phyloP scores from a whole-genome alignment of 2,797 vertebrate genomes.

The Poecilia picta region DNA sequence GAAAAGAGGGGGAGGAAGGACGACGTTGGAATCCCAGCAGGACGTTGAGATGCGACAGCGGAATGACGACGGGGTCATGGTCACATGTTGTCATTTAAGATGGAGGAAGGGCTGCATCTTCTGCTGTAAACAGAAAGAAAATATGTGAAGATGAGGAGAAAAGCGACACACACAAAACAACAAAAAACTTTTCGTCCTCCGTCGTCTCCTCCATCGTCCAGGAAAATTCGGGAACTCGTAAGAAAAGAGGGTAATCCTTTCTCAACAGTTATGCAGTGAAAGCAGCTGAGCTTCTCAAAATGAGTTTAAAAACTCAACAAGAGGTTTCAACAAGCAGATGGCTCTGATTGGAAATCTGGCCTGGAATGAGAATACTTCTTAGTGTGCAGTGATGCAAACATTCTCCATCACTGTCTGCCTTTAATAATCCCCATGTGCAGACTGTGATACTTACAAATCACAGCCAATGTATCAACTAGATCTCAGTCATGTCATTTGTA shows the following conservation, averaged over 20 bases:
- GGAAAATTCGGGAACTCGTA: not conserved
- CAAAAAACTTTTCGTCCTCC: not conserved
- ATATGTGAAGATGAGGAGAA: not conserved
- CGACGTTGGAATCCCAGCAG: not conserved
- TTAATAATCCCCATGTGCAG: constrained; percentile 45
- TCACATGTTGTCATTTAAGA: not conserved
- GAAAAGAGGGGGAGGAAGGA: constrained; percentile 24
- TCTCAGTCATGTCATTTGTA: constrained; percentile 30
- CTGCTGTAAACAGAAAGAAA: not conserved
- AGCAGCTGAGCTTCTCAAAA: constrained; percentile 53
- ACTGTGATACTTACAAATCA: constrained; percentile 20
- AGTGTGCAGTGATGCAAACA: constrained; percentile 60
- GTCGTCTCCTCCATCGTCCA: not conserved
- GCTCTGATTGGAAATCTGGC: constrained; percentile 65
- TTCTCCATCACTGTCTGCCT: constrained; percentile 44
- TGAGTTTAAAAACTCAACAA: constrained; percentile 37
- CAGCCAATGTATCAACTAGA: constrained; percentile 55
- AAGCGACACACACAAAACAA: not conserved
- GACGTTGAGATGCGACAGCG: not conserved
- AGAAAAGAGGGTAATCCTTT: constrained; percentile 29
- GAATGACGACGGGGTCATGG: not conserved
- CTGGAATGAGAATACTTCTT: constrained; percentile 59
- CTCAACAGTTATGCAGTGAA: constrained; percentile 31
- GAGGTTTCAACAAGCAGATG: constrained; percentile 51
- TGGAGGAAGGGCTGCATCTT: not conserved